phyloP scores from a whole-genome alignment of 2,113 vertebrate genomes.

The Saguinus imperator region DNA sequence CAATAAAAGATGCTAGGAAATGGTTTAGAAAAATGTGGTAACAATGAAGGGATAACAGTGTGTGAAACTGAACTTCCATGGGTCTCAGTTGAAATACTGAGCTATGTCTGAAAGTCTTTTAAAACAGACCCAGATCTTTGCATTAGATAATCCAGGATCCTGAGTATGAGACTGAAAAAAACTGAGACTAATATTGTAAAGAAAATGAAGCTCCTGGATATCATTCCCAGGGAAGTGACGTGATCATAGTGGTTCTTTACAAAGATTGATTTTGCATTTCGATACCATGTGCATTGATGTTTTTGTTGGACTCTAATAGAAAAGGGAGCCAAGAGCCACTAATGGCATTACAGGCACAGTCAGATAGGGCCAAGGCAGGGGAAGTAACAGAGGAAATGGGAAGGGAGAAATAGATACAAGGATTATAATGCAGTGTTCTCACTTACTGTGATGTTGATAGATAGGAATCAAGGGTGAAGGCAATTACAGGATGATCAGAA shows the following conservation, averaged over 20 bases:
- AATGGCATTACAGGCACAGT: not conserved
- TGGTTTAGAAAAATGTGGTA: too few species aligned
- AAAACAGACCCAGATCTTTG: too few species aligned
- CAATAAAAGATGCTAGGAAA: too few species aligned
- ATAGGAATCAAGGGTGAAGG: not conserved
- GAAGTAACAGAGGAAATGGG: not conserved
- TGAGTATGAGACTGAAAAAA: too few species aligned
- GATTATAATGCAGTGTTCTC: not conserved
- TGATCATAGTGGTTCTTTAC: not conserved
- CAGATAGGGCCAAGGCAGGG: not conserved
- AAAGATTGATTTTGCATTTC: constrained; percentile 46
- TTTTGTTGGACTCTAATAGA: not conserved
- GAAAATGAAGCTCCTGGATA: not conserved
- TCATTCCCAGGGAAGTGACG: not conserved
- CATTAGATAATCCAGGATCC: too few species aligned
- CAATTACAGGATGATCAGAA: not conserved
- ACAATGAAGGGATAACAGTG: too few species aligned
- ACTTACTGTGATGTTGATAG: not conserved
- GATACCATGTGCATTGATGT: not conserved
- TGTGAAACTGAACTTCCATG: too few species aligned
- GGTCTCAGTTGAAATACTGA: too few species aligned
- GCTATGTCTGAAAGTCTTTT: too few species aligned
- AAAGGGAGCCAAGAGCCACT: constrained; percentile 1
- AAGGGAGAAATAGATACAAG: not conserved
- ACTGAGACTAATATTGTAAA: too few species aligned